Percentiles rank a stretch among this genome's conserved stretches.
Evolutionary conservation across 2,113 vertebrate species (phyloP).

Genomic region (Athene noctua): DNA sequence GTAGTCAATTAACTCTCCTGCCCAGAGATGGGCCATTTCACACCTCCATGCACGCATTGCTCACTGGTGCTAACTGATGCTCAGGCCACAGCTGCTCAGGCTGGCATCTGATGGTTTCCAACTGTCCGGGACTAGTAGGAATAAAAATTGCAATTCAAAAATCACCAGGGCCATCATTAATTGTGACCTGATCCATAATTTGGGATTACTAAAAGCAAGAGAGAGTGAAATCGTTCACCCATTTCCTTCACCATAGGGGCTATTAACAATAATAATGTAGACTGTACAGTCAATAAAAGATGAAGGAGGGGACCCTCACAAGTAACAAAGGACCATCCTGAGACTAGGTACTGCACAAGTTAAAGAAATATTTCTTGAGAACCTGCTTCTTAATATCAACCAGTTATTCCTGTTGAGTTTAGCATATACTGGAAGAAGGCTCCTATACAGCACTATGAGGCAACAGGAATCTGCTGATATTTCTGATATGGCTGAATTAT

Average conservation of each 20-base stretch:
- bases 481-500: not conserved
- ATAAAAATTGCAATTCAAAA: not conserved
- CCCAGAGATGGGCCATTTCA: not conserved
- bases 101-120: not conserved
- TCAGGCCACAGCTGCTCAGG: not conserved
- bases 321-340: not conserved
- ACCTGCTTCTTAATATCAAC: not conserved
- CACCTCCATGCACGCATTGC: not conserved
- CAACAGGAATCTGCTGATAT: not conserved
- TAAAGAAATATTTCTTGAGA: not conserved
- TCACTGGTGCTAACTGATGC: not conserved
- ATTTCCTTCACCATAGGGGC: not conserved
- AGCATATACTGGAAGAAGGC: not conserved
- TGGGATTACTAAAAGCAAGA: conserved; percentile 19
- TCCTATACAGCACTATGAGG: not conserved
- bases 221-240: not conserved
- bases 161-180: not conserved
- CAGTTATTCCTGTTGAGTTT: not conserved
- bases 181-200: not conserved
- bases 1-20: not conserved
- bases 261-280: not conserved
- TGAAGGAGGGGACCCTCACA: not conserved
- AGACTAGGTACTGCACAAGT: not conserved
- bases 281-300: not conserved
- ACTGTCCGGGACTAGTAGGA: not conserved